phyloP scores from a whole-genome alignment of 2,797 vertebrate species.

The Potorous gilbertii region DNA sequence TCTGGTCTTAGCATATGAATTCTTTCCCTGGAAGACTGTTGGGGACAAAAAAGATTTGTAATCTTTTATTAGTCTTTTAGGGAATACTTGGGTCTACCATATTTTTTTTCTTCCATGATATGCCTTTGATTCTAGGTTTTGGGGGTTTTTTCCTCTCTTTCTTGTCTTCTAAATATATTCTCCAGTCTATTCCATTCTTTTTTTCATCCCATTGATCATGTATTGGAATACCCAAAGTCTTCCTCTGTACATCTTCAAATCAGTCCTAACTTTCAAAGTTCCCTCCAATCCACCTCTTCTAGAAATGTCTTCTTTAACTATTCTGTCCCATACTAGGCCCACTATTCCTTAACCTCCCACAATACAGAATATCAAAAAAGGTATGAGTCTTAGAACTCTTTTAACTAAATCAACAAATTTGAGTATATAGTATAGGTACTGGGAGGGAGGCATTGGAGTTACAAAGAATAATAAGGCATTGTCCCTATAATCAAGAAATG shows the following conservation, averaged over 20 bases:
- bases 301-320: neutral
- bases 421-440: neutral
- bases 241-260: neutral
- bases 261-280: neutral
- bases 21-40: neutral
- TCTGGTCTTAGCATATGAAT: neutral
- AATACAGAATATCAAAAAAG: neutral
- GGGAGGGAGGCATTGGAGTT: neutral
- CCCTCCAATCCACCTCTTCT: neutral
- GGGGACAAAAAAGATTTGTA: neutral
- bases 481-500: neutral
- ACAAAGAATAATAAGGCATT: neutral
- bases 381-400: neutral
- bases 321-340: neutral
- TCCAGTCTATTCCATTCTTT: neutral
- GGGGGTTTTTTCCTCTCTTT: neutral
- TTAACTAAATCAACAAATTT: neutral
- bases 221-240: neutral
- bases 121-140: neutral
- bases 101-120: neutral
- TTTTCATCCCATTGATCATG: neutral
- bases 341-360: neutral
- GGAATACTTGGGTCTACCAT: neutral
- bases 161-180: neutral
- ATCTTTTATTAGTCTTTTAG: conserved; percentile 3